These are phyloP conservation scores for Cephalopholis sonnerati DNA, from an alignment of 2,113 vertebrate species.

Conservation along the genomic window DNA sequence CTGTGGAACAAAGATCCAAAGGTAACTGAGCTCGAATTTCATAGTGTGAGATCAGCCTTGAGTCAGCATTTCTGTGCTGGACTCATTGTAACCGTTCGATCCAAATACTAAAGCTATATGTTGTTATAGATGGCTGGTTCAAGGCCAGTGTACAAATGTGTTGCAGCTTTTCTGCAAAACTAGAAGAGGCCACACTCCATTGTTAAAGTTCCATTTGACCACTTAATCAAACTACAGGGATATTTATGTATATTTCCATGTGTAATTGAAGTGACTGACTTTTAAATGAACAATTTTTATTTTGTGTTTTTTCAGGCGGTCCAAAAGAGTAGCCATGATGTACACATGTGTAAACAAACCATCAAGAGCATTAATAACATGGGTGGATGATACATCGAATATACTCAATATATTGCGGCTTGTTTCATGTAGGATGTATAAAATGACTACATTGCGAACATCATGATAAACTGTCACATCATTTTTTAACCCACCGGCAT, in stretches of 20 bases:
- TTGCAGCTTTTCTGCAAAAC: slow-evolving; percentile 1
- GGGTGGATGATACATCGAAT: too few relatives aligned
- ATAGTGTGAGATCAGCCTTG: slow-evolving; percentile 15
- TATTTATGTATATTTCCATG: not conserved
- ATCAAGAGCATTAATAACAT: not conserved
- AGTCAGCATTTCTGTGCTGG: slow-evolving; percentile 36
- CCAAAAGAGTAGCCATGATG: not conserved
- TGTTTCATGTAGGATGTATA: too few relatives aligned
- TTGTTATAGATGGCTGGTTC: not conserved
- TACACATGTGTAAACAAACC: not conserved
- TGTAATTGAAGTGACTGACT: not conserved
- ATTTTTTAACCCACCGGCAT: too few relatives aligned
- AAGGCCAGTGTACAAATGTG: not conserved
- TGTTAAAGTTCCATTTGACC: not conserved
- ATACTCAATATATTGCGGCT: too few relatives aligned
- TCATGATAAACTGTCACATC: too few relatives aligned
- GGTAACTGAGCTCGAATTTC: slow-evolving; percentile 34
- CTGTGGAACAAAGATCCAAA: slow-evolving; percentile 35
- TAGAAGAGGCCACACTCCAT: not conserved
- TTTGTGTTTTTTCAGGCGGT: not conserved
- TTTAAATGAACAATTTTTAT: not conserved
- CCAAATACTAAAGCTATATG: not conserved
- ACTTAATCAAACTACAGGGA: not conserved
- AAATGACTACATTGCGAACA: too few relatives aligned
- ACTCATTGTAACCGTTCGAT: not conserved